Conservation (phyloP, 2,888 invertebrate genomes). For the Melolontha melolontha region DNA sequence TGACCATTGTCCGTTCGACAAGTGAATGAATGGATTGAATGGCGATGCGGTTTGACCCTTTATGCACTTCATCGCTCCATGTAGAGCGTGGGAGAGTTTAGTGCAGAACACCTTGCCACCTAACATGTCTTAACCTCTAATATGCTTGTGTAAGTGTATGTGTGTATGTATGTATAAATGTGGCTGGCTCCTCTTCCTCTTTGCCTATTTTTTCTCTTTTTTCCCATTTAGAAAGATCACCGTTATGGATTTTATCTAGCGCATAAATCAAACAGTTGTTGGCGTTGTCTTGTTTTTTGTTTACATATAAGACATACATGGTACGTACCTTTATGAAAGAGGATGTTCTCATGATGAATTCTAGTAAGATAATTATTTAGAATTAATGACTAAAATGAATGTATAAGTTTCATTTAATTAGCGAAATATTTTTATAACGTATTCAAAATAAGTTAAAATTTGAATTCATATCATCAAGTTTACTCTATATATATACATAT, state of each 20-base stretch:
- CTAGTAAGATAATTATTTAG: not conserved
- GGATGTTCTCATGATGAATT: too few species aligned
- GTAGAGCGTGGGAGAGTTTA: constrained; percentile 69
- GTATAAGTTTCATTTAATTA: not conserved
- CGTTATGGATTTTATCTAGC: constrained; percentile 34
- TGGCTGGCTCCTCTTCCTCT: constrained; percentile 26
- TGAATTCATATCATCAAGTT: too few species aligned
- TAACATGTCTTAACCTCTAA: constrained; percentile 31
- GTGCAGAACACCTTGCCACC: constrained; percentile 62
- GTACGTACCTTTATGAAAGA: too few species aligned
- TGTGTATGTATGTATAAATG: not conserved
- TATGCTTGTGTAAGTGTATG: not conserved
- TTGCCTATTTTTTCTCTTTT: constrained; percentile 6
- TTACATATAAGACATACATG: too few species aligned
- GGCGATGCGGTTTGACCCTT: constrained; percentile 51
- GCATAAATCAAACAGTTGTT: constrained; percentile 28
- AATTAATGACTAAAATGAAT: not conserved
- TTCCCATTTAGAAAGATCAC: constrained; percentile 31
- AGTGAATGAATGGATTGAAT: constrained; percentile 49
- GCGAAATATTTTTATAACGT: too few species aligned
- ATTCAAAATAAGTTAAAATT: too few species aligned
- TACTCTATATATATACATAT: too few species aligned
- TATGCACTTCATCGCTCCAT: constrained; percentile 61
- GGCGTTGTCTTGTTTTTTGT: not conserved
- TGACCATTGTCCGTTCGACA: constrained; percentile 54